Evolutionary conservation across 2,113 vertebrate genomes (phyloP).

Genomic region (Mobula birostris): DNA sequence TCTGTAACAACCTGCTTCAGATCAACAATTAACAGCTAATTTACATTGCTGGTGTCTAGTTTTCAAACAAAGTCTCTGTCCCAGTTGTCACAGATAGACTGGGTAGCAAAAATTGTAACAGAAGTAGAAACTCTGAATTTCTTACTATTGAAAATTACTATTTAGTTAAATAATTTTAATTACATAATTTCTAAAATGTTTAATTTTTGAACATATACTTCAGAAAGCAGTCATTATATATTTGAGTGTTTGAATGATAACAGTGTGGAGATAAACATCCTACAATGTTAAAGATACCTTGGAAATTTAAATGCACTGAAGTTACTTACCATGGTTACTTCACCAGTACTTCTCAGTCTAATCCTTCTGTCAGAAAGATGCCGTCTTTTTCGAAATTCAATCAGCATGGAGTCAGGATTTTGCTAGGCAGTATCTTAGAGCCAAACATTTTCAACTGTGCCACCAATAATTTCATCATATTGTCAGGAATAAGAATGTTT

Average conservation of each 20-base stretch:
- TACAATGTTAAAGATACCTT: neutral
- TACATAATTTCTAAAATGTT: neutral
- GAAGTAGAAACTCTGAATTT: neutral
- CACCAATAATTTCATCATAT: no score
- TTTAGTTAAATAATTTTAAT: neutral
- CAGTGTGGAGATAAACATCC: neutral
- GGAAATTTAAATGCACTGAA: no score
- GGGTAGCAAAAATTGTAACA: neutral
- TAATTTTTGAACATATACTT: neutral
- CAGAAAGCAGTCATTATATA: neutral
- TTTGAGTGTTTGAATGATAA: neutral
- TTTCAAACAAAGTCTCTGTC: neutral
- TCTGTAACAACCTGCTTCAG: neutral
- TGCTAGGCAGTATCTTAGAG: no score
- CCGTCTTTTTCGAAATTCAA: no score
- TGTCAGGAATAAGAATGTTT: no score
- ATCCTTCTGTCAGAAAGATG: no score
- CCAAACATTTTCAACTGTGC: no score
- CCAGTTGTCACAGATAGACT: neutral
- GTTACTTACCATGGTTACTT: no score
- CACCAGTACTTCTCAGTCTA: no score
- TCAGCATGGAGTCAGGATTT: no score
- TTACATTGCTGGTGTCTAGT: neutral
- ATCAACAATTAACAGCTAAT: slow-evolving; percentile 17
- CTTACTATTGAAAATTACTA: neutral